Evolutionary conservation across 2,113 vertebrate species (phyloP), one percentile per base, ranked within the genome.

Genomic region (Lanius ludovicianus): DNA sequence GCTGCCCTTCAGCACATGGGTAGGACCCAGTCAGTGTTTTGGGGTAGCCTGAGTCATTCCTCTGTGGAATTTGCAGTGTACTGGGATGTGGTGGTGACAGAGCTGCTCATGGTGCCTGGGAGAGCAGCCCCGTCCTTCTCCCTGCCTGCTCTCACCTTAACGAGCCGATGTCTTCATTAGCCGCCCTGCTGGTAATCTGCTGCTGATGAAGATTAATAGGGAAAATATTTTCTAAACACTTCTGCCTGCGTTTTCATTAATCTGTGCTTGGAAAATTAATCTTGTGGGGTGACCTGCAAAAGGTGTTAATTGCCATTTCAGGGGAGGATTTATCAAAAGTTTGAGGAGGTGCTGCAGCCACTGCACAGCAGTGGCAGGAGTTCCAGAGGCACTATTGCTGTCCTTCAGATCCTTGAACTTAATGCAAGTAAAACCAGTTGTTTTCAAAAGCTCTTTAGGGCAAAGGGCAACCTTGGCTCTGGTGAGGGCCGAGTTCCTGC

Each of bases 161-260:
- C 11, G 24, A 44, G 3, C 18, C 28, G 27, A 78, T 16, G 9
- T 96, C 96, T 97, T 97, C 96, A 96, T 96, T 73, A 97, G 90
- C 92, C 22, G 9, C 73, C 84, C 73, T 87, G 65, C 78, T 78
- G 87, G 82, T 91, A 90, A 97, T 93, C 44, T 52, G 93, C 93
- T 78, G 70, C 95, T 84, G 93, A 93, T 97, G 77, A 56, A 98
- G 97, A 98, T 96, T 94, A 97, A 98, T 95, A 97, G 96, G 78
- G 95, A 96, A 97, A 97, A 97, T 96, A 94, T 97, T 97, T 97
- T 96, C 90, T 89, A 95, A 96, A 95, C 94, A 80, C 91, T 96
- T 92, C 88, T 67, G 78, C 37, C n/a, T 37, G 87, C 69, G 0
- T 94, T 96, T 97, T 93, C 97, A 96, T 97, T 97, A 94, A 96